Evolutionary conservation across 2,113 vertebrate genomes (phyloP), one percentile per base, ranked within the genome.

Genomic region (Bufo bufo): DNA sequence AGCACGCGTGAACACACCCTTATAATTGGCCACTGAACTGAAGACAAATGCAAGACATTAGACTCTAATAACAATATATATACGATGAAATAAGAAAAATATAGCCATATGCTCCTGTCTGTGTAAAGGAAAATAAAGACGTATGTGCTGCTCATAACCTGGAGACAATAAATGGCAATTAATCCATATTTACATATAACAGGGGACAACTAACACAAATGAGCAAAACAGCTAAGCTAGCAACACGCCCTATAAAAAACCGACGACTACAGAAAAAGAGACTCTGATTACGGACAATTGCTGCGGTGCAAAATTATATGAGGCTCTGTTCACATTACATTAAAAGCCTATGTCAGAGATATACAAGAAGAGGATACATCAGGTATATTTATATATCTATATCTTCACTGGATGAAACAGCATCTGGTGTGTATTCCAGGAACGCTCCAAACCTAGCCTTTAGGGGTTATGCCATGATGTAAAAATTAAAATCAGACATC

Each of bases 161-260:
- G 77, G 12, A 23, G 33, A 14, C 20, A 77, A 4, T 43, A 58
- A 78, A 56, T 56, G 52, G n/a, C 58, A 58, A 79, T 79, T 14
- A 79, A 79, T 79, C 77, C n/a, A 79, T 79, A 79, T 33, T 14
- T 79, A 16, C 52, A 58, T 58, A 58, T 79, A 58, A 79, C 1
- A 79, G 23, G 58, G 20, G 23, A 58, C n/a, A 56, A 79, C 13
- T 14, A 58, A 33, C 23, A 45, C 13, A 17, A 61, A 61, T 61
- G 33, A 80, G 78, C 14, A 80, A 80, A 80, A 59, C 50, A 59
- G 78, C 78, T 3, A 45, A 7, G 54, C 52, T 58, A 14, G 77
- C 23, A 79, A 58, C n/a, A 79, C 58, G 20, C 43, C 50, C 77
- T 33, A 58, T 10, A 58, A 58, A 33, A 78, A 74, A 16, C 19